Base-by-base conservation (phyloP, 2,113 vertebrate genomes). In the Podarcis raffonei region DNA sequence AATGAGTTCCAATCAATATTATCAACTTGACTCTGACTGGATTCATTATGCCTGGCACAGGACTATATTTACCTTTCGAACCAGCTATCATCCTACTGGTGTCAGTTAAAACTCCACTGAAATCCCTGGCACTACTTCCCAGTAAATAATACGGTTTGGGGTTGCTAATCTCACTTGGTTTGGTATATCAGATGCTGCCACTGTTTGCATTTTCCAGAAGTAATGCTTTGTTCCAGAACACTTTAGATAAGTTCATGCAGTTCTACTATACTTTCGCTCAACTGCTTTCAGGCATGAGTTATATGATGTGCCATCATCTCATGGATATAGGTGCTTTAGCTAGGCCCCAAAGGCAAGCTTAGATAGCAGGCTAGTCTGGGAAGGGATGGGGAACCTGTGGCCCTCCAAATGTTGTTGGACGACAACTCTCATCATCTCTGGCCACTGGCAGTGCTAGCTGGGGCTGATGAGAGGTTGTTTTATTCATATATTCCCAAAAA, bases 31-130 rank as follows among this genome's bases (percentile, higher is more conserved):
- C 13, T 93, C 90, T 68, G 83, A 88, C 92, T 93, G 86, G 35
- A 48, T 87, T 91, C 92, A 93, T 92, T 92, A 92, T 89, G 71
- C 88, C 78, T 83, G 89, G 68, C 81, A 75, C 85, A 83, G 88
- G 78, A 66, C 82, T 89, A 91, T 48, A 48, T 94, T 94, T 85
- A 86, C 42, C 22, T 79, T 84, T 57, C 68, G 87, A 89, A 89
- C 76, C 81, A 75, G 83, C 82, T 90, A 77, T 90, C 92, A 85
- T 87, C 86, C 65, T 69, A 86, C 83, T 82, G 84, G 79, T 13
- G 89, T 90, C 78, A 15, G 85, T 88, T 90, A 85, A 84, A 57
- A 92, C 86, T 87, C 87, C 89, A 13, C 79, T 87, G 86, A 90
- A 90, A 48, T 90, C 65, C 90, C 37, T 37, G 79, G 65, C 12